phyloP scores from a whole-genome alignment of 2,113 vertebrate genomes.

The Gracilinanus agilis region DNA sequence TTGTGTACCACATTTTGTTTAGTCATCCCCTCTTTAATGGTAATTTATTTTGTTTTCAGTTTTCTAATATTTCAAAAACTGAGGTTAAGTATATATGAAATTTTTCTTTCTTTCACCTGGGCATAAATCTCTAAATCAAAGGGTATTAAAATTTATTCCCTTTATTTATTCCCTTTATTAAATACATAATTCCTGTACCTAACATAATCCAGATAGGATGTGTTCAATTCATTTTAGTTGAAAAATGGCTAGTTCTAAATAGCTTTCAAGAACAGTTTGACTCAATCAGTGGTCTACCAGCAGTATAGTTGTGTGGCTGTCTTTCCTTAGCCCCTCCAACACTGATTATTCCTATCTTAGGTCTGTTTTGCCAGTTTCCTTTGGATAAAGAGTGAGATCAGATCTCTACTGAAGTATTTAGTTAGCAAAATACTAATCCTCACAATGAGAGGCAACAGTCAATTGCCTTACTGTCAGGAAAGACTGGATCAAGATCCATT shows the following conservation, averaged over 20 bases:
- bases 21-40: not conserved
- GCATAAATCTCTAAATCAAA: not conserved
- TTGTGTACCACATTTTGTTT: not conserved
- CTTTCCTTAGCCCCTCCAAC: not conserved
- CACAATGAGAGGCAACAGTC: not conserved
- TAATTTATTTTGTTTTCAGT: not conserved
- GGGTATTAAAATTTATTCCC: not conserved
- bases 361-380: not conserved
- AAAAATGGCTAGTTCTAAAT: not conserved
- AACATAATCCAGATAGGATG: not conserved
- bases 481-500: not conserved
- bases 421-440: not conserved
- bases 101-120: not conserved
- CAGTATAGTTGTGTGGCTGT: not conserved
- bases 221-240: not conserved
- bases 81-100: not conserved
- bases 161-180: not conserved
- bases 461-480: not conserved
- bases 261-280: not conserved
- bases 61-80: not conserved
- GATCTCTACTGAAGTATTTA: not conserved
- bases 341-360: not conserved
- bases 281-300: not conserved
- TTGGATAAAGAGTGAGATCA: not conserved
- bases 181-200: not conserved